A percentile compares a stretch with the other conserved stretches of the same genome.
These are phyloP conservation scores for Borostomias antarcticus DNA, from an alignment of 2,797 vertebrate species.

Conservation along the genomic window DNA sequence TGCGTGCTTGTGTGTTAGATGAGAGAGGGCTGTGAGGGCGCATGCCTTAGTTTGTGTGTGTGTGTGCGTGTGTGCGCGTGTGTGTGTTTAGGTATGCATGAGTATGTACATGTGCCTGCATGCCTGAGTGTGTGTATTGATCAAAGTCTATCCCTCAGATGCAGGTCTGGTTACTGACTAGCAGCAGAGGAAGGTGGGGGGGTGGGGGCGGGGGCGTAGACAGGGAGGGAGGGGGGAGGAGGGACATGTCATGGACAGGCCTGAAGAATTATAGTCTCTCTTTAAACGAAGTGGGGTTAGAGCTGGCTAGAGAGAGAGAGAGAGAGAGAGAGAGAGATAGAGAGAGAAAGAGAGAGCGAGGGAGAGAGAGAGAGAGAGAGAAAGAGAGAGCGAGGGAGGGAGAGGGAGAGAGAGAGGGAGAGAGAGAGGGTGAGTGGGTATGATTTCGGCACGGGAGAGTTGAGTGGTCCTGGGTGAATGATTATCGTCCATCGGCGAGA, in stretches of 20 bases:
- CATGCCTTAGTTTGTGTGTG: constrained; percentile 47
- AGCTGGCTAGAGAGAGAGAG: constrained; percentile 4
- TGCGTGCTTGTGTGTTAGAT: constrained; percentile 39
- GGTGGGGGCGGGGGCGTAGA: no score
- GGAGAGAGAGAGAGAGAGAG: neutral
- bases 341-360: neutral
- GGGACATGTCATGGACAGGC: constrained; percentile 10
- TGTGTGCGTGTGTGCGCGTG: constrained; percentile 22
- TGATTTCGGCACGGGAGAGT: constrained; percentile 1
- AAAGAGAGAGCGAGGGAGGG: no score
- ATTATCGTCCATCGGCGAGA: constrained; percentile 25
- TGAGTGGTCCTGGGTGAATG: constrained; percentile 32
- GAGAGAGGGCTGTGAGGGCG: constrained; percentile 42
- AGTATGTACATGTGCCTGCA: constrained; percentile 18
- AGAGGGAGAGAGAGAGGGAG: neutral
- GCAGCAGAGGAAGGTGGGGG: constrained; percentile 22
- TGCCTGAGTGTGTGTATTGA: constrained; percentile 45
- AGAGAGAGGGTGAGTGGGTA: constrained; percentile 1
- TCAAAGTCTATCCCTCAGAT: constrained; percentile 64
- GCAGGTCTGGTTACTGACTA: constrained; percentile 60
- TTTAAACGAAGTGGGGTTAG: no score
- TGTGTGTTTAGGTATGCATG: constrained; percentile 7
- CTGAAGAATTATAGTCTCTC: no score
- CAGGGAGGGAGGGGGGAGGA: neutral
- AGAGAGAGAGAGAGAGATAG: neutral